Evolutionary conservation across 2,888 invertebrate species (phyloP), one percentile per base, ranked within the genome.

Genomic region (Ectobius pallidus): DNA sequence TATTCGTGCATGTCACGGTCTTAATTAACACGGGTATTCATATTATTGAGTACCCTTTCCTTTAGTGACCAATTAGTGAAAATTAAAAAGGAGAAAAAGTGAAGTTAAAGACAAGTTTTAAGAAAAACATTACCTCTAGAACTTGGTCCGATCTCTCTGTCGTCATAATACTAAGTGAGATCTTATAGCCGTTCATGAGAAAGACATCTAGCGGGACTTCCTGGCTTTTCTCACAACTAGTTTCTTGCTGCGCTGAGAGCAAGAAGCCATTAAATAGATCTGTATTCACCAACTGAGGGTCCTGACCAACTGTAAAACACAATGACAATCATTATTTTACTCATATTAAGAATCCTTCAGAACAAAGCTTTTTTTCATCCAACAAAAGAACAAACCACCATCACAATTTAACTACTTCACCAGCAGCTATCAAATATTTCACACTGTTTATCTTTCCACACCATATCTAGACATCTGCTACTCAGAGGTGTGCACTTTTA

Each of bases 241-340:
- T 94, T 82, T 96, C 96, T 87, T 95, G 93, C 83, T 98, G 97
- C 72, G 97, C 96, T 75, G 92, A 92, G 77, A 96, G 87, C 75
- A 97, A 87, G 84, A 97, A 97, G 80, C 93, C 91, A 81, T 92
- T 92, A 78, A 97, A 88, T 67, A 94, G 85, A 79, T 94, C 92
- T 11, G 94, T 92, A 78, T 90, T 90, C 69, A 92, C 90, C 74
- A 97, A 87, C 65, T 89, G 86, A 25, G 91, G 87, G 84, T 95
- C 94, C 85, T 97, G 97, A 67, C 97, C 96, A 81, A 97, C 94
- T 90, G 84, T 72, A 82, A 87, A 82, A n/a, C n/a, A n/a, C n/a
- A n/a, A n/a, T n/a, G 75, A 78, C 18, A 25, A 62, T 11, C 9
- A 52, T n/a, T 22, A 52, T 52, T 7, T 25, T 0, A 32, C 7